A percentile compares a stretch with the other conserved stretches of the same genome.
phyloP scores from a whole-genome alignment of 2,888 invertebrate species.

The Coronaproctus castanopsis region DNA sequence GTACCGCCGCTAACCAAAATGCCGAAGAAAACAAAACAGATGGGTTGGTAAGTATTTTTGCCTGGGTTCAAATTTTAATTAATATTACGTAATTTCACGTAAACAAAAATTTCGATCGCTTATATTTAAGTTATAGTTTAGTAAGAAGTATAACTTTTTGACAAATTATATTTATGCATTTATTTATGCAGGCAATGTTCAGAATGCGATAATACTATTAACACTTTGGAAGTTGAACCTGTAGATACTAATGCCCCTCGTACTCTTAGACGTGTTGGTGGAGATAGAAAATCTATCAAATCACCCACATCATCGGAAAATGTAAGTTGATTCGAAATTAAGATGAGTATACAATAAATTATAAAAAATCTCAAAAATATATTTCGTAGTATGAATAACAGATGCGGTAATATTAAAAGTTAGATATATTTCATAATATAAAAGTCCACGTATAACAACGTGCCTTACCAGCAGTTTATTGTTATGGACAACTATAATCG shows the following conservation, averaged over 20 bases:
- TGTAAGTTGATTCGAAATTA: too few species aligned
- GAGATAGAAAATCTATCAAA: constrained; percentile 13
- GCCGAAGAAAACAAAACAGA: constrained; percentile 86
- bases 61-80: too few species aligned
- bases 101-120: neutral
- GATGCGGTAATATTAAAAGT: too few species aligned
- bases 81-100: too few species aligned
- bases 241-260: constrained; percentile 66
- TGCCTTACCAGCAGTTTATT: too few species aligned
- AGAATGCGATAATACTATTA: constrained; percentile 69
- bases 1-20: constrained; percentile 82
- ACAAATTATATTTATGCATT: constrained; percentile 27
- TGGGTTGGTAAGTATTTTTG: constrained; percentile 51
- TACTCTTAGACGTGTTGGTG: constrained; percentile 48
- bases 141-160: neutral
- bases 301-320: too few species aligned
- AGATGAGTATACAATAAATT: too few species aligned
- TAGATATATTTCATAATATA: too few species aligned
- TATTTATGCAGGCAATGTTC: constrained; percentile 92
- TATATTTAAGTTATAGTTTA: neutral
- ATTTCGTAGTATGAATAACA: too few species aligned
- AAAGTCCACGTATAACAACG: too few species aligned
- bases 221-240: constrained; percentile 58
- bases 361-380: too few species aligned
- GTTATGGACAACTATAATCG: too few species aligned